Percentiles rank a stretch among this genome's conserved stretches.
Evolutionary conservation across 2,888 invertebrate species (phyloP).

Genomic region (Cheilosia grossa): DNA sequence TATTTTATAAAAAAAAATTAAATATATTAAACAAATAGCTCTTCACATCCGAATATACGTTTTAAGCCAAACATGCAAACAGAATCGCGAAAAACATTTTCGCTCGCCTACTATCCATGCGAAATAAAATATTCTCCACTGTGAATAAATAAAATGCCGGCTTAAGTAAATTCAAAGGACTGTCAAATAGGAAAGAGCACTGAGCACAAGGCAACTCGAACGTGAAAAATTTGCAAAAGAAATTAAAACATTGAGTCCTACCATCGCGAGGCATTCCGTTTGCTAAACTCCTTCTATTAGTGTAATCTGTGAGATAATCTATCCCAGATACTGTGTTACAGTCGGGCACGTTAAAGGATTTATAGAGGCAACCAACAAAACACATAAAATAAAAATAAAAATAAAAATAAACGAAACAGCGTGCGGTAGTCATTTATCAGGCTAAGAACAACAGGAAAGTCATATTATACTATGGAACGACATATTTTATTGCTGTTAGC

Average conservation of each 20-base stretch:
- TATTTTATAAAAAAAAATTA: conserved; percentile 20
- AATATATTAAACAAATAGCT: conserved; percentile 1
- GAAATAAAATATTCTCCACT: too few relatives aligned
- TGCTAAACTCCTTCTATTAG: conserved; percentile 59
- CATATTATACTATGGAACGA: conserved; percentile 62
- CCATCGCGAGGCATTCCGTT: conserved; percentile 33
- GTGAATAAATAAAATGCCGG: conserved; percentile 43
- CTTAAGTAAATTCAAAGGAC: conserved; percentile 53
- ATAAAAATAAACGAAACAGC: conserved; percentile 45
- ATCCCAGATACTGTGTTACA: conserved; percentile 24
- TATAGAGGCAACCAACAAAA: conserved; percentile 18
- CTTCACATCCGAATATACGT: background rate
- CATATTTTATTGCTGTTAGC: conserved; percentile 71
- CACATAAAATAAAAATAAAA: conserved; percentile 7
- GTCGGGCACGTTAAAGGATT: conserved; percentile 36
- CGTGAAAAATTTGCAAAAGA: conserved; percentile 64
- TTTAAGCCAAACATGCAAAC: too few relatives aligned
- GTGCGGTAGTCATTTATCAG: conserved; percentile 58
- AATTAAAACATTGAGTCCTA: conserved; percentile 55
- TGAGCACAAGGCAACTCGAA: conserved; percentile 45
- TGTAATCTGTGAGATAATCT: conserved; percentile 71
- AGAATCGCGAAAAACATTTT: conserved; percentile 5
- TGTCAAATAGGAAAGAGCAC: conserved; percentile 30
- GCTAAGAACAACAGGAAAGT: conserved; percentile 24
- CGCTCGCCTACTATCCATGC: background rate